Conservation (phyloP, 2,113 vertebrate genomes). For the Anthoscopus minutus region DNA sequence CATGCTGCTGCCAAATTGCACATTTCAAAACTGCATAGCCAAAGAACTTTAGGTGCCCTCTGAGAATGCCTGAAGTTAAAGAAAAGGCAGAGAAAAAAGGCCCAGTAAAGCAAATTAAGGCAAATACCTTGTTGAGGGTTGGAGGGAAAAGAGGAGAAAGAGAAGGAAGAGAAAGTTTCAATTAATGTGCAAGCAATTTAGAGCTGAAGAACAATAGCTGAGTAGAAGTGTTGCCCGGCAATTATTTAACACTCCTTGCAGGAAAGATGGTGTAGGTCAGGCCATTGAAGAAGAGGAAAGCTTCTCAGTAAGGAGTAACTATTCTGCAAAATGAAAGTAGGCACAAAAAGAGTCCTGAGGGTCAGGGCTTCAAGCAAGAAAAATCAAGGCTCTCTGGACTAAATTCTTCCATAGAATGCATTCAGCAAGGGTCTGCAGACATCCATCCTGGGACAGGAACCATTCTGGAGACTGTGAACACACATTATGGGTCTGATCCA, state of each 20-base stretch:
- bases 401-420: neutral
- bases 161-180: constrained; percentile 60
- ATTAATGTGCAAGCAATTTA: constrained; percentile 68
- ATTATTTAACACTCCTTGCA: constrained; percentile 53
- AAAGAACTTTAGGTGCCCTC: constrained; percentile 73
- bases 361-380: neutral
- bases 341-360: neutral
- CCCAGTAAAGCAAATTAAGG: constrained; percentile 66
- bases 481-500: neutral
- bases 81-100: constrained; percentile 24
- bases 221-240: constrained; percentile 14
- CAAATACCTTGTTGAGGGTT: constrained; percentile 52
- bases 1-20: constrained; percentile 74
- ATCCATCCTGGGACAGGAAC: neutral
- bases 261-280: constrained; percentile 10
- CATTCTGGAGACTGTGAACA: neutral
- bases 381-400: neutral
- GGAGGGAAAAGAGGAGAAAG: constrained; percentile 27
- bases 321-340: neutral
- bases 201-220: constrained; percentile 58
- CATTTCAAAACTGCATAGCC: constrained; percentile 71
- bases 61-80: constrained; percentile 71
- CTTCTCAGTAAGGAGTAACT: constrained; percentile 7
- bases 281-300: neutral
- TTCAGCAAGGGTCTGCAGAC: neutral